phyloP scores from a whole-genome alignment of 2,113 vertebrate species.

The Dromaius novaehollandiae region DNA sequence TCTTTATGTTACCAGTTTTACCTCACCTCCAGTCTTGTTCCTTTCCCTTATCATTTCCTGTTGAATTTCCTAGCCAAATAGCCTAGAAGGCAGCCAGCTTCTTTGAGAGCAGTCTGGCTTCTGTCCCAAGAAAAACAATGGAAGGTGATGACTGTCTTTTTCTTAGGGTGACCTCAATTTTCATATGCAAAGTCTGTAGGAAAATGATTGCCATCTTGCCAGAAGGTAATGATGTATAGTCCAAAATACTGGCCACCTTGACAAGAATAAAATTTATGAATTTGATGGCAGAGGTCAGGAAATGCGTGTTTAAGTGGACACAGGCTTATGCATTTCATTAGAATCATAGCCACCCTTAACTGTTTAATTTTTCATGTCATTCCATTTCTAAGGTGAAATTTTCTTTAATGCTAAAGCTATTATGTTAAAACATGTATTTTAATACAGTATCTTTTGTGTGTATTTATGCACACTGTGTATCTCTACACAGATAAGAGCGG shows the following conservation, averaged over 20 bases:
- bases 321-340: background rate
- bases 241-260: background rate
- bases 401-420: background rate
- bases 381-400: background rate
- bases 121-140: slow-evolving; percentile 10
- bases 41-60: slow-evolving; percentile 11
- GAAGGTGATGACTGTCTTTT: slow-evolving; percentile 3
- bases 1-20: background rate
- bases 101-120: background rate
- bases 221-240: background rate
- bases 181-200: background rate
- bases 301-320: background rate
- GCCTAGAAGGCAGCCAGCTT: background rate
- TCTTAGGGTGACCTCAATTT: background rate
- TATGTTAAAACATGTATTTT: background rate
- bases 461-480: background rate
- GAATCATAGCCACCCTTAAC: background rate
- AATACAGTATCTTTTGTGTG: background rate
- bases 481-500: background rate
- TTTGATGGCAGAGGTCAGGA: background rate
- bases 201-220: background rate
- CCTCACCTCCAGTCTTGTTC: background rate
- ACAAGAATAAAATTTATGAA: background rate
- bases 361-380: background rate
- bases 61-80: background rate